phyloP scores from a whole-genome alignment of 2,888 invertebrate genomes.

The Caenorhabditis sp. region DNA sequence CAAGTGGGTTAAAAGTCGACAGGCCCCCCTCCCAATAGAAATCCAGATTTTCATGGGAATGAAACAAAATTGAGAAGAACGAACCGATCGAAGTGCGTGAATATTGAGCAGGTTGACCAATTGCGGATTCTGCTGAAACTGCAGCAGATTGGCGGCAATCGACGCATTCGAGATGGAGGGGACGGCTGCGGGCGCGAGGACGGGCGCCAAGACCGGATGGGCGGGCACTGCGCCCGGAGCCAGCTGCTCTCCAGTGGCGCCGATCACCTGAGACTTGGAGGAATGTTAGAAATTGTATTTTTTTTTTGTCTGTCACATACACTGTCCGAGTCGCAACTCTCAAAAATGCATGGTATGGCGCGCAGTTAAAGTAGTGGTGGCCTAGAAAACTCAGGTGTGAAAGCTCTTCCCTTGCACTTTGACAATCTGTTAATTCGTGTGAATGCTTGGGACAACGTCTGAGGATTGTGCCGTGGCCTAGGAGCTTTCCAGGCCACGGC shows the following conservation, averaged over 20 bases:
- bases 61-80: no score
- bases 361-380: no score
- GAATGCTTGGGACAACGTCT: no score
- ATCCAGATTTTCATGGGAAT: no score
- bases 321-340: no score
- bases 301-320: neutral
- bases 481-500: no score
- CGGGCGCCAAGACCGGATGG: constrained; percentile 61
- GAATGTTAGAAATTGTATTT: neutral
- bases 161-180: neutral
- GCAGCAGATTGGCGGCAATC: constrained; percentile 24
- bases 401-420: no score
- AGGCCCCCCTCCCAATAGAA: no score
- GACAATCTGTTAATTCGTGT: no score
- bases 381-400: no score
- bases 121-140: constrained; percentile 12
- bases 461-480: no score
- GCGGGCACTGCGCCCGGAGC: constrained; percentile 66
- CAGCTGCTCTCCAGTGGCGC: constrained; percentile 65
- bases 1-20: no score
- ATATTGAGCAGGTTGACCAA: constrained; percentile 35
- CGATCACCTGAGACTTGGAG: constrained; percentile 59
- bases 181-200: constrained; percentile 17
- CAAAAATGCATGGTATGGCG: neutral
- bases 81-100: constrained; percentile 23